These are phyloP conservation scores for Panurus biarmicus DNA, from an alignment of 2,113 vertebrate species.

Conservation along the genomic window DNA sequence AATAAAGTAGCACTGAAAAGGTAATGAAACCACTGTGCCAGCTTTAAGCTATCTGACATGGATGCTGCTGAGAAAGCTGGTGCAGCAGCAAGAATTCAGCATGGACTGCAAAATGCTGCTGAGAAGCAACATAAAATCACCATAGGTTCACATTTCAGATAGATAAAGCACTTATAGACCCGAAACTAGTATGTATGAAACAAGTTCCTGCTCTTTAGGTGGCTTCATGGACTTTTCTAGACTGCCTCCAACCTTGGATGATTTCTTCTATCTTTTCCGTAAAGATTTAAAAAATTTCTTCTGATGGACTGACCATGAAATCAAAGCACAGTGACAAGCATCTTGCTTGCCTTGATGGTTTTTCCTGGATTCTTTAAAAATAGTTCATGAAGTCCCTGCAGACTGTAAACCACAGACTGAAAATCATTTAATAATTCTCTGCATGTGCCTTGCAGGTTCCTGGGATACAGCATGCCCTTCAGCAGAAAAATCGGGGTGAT, in stretches of 20 bases:
- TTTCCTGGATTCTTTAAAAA: background rate
- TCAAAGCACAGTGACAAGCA: background rate
- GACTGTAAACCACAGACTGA: background rate
- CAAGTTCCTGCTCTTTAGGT: background rate
- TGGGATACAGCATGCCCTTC: background rate
- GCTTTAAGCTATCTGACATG: background rate
- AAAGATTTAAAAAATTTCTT: background rate
- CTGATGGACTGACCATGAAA: background rate
- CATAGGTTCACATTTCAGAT: background rate
- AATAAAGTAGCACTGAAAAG: background rate
- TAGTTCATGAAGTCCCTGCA: background rate
- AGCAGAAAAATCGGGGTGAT: background rate
- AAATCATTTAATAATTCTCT: background rate
- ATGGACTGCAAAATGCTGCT: background rate
- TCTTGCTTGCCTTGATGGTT: background rate
- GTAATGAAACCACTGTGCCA: background rate
- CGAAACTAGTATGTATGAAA: background rate
- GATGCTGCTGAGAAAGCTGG: background rate
- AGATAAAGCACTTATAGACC: background rate
- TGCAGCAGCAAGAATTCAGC: background rate
- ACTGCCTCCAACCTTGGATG: background rate
- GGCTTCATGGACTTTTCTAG: background rate
- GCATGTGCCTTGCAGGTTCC: background rate
- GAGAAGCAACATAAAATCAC: background rate
- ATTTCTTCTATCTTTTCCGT: background rate